phyloP scores from a whole-genome alignment of 2,888 invertebrate species.

The Athalia circularis region DNA sequence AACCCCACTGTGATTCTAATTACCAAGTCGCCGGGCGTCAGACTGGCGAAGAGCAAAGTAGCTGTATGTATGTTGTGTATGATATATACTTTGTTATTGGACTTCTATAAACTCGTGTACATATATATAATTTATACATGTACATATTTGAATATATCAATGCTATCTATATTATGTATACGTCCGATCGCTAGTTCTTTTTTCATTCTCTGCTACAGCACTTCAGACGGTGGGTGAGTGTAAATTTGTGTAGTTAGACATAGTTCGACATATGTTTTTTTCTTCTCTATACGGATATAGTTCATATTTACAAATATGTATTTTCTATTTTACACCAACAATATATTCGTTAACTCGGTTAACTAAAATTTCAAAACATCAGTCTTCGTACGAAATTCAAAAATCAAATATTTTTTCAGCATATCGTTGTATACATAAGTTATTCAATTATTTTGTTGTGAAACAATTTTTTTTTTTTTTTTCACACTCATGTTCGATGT shows the following conservation, averaged over 20 bases:
- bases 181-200: not conserved
- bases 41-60: not conserved
- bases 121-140: conserved; percentile 10
- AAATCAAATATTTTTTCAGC: conserved; percentile 14
- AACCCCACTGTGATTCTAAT: too few species aligned
- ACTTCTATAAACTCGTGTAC: conserved; percentile 7
- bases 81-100: conserved; percentile 27
- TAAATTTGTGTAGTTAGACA: conserved; percentile 12
- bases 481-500: not conserved
- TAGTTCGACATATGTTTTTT: not conserved
- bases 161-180: conserved; percentile 13
- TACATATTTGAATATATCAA: conserved; percentile 18
- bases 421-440: conserved; percentile 12
- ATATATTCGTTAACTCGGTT: not conserved
- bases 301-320: conserved; percentile 30
- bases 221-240: not conserved
- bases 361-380: conserved; percentile 64
- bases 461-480: not conserved
- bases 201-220: not conserved
- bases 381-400: conserved; percentile 64
- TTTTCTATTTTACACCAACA: conserved; percentile 30
- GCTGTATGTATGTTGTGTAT: too few species aligned
- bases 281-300: not conserved
- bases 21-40: conserved; percentile 3
- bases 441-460: not conserved